Base-by-base conservation (phyloP, 2,888 invertebrate genomes). In the Dasypogon diadema region DNA sequence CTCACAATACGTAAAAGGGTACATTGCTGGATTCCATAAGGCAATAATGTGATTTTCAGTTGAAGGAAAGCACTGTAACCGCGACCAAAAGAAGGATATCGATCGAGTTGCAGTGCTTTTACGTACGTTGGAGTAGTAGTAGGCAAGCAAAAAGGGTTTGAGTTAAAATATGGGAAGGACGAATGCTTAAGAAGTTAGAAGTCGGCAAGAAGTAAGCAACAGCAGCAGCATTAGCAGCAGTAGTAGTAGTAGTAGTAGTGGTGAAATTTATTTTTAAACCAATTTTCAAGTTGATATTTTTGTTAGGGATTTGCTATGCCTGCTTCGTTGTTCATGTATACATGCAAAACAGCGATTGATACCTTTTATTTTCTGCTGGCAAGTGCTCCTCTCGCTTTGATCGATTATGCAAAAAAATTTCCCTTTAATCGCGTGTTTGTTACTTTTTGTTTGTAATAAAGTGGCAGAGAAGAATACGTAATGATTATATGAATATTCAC, bases 81-180 rank as follows among this genome's bases (percentile, higher is more conserved):
- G 22, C 42, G 60, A 42, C 12, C 12, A 18, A 58, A 60, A 34
- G 21, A n/a, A 30, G 26, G 37, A n/a, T 79, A 78, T 79, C 79
- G 79, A 78, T 79, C 75, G 79, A 65, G 76, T 63, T 79, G 78
- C 79, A 78, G 79, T 78, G 68, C 77, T 79, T 79, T 78, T 78
- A 46, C 75, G 65, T 75, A 68, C 55, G 68, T 42, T 37, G 26
- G 18, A 48, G 21, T 34, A 54, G 26, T 68, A 51, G 14, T 14
- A 16, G 26, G 16, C 26, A 58, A 42, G 16, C 34, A 58, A 21
- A 42, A 6, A 22, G 8, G 58, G 21, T 2, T 14, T 8, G 21
- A n/a, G 10, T 26, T 26, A 34, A 30, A 16, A 26, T 8, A 22
- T 22, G 30, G 26, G 37, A n/a, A 55, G 14, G 21, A 55, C 18